These are phyloP conservation scores for Agrotis ipsilon DNA, from an alignment of 2,888 invertebrate species.

Conservation along the genomic window DNA sequence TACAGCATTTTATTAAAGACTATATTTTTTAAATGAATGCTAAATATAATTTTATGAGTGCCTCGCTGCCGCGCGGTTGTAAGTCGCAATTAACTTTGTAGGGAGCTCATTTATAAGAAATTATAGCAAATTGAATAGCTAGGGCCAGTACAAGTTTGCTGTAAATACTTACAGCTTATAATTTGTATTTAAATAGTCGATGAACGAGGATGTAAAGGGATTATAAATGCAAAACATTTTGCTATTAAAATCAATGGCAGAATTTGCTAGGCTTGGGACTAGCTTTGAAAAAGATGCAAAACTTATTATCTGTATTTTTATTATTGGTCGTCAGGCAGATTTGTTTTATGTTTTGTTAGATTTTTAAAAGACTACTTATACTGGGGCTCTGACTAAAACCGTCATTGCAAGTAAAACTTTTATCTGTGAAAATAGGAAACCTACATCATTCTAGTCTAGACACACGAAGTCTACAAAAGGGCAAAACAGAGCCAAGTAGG, in stretches of 20 bases:
- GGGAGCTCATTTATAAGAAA: conserved; percentile 49
- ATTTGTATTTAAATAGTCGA: conserved; percentile 42
- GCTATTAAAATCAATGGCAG: conserved; percentile 40
- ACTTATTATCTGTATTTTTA: neutral
- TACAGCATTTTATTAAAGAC: conserved; percentile 5
- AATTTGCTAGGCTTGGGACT: neutral
- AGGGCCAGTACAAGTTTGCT: conserved; percentile 37
- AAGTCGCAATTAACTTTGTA: conserved; percentile 55
- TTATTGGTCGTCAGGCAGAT: neutral
- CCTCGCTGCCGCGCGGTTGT: conserved; percentile 22
- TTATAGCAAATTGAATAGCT: conserved; percentile 61
- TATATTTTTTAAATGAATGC: conserved; percentile 28
- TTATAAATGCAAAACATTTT: conserved; percentile 46
- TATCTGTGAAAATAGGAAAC: neutral
- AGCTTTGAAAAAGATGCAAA: conserved; percentile 14
- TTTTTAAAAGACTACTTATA: too few species aligned
- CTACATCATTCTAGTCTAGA: neutral
- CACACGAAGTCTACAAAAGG: neutral
- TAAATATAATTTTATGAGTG: conserved; percentile 43
- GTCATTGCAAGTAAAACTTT: neutral
- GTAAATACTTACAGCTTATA: conserved; percentile 40
- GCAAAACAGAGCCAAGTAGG: neutral
- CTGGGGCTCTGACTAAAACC: too few species aligned
- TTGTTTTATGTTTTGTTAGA: too few species aligned
- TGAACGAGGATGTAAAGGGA: conserved; percentile 28